Evolutionary conservation across 2,113 vertebrate species (phyloP).

Genomic region (Morone chrysops): DNA sequence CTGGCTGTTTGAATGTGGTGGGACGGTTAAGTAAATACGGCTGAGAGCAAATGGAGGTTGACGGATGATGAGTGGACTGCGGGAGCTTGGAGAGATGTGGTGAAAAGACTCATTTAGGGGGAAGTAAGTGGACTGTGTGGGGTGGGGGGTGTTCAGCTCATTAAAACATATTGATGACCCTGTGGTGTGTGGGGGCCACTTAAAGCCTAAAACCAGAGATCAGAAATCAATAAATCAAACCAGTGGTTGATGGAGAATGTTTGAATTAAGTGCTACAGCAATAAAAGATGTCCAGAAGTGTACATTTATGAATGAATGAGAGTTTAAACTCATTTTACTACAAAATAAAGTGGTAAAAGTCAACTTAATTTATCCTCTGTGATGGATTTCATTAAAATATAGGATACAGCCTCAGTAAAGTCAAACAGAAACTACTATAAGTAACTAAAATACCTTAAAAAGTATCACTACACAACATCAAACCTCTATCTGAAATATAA

Average conservation of each 20-base stretch:
- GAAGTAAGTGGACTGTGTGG: neutral
- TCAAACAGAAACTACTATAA: too few relatives aligned
- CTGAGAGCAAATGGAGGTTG: slow-evolving; percentile 31
- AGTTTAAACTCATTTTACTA: too few relatives aligned
- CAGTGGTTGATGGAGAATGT: neutral
- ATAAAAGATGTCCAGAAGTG: too few relatives aligned
- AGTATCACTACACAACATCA: too few relatives aligned
- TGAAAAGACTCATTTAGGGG: neutral
- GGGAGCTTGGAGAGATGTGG: neutral
- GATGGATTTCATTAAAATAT: too few relatives aligned
- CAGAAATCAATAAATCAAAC: neutral
- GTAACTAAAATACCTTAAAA: too few relatives aligned
- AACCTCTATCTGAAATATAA: too few relatives aligned
- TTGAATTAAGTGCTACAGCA: neutral
- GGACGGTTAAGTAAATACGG: slow-evolving; percentile 40
- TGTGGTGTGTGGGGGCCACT: neutral
- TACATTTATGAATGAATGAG: too few relatives aligned
- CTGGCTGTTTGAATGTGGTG: neutral
- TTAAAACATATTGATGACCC: neutral
- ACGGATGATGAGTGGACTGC: slow-evolving; percentile 19
- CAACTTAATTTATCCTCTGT: too few relatives aligned
- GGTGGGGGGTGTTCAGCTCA: neutral
- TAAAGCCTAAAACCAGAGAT: neutral
- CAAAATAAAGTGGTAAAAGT: too few relatives aligned
- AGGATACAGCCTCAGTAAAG: too few relatives aligned